phyloP scores from a whole-genome alignment of 2,113 vertebrate genomes.

The Solea senegalensis region DNA sequence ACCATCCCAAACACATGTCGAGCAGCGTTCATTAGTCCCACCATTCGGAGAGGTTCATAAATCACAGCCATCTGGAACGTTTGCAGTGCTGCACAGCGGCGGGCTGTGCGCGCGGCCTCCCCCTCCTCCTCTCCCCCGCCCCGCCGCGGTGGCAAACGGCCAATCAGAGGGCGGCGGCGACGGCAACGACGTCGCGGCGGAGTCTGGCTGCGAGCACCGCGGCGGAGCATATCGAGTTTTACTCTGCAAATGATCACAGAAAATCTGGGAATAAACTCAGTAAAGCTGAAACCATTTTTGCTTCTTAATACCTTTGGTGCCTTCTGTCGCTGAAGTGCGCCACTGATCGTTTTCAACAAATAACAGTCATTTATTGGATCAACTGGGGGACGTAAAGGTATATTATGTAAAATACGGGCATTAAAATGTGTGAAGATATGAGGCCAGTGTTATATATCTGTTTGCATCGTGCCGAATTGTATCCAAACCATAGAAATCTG shows the following conservation, averaged over 20 bases:
- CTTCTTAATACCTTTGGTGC: too few relatives aligned
- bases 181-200: slow-evolving; percentile 12
- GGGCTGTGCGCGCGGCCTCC: background rate
- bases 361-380: too few relatives aligned
- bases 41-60: slow-evolving; percentile 57
- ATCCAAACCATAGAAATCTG: too few relatives aligned
- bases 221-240: slow-evolving; percentile 10
- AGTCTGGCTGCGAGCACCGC: slow-evolving; percentile 13
- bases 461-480: too few relatives aligned
- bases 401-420: too few relatives aligned
- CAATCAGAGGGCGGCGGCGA: slow-evolving; percentile 42
- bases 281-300: too few relatives aligned
- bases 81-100: slow-evolving; percentile 24
- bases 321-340: too few relatives aligned
- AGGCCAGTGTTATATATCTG: too few relatives aligned
- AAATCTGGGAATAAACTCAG: too few relatives aligned
- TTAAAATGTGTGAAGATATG: too few relatives aligned
- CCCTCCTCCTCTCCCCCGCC: background rate
- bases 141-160: slow-evolving; percentile 36
- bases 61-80: slow-evolving; percentile 68
- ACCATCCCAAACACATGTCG: slow-evolving; percentile 64
- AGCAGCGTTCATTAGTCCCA: slow-evolving; percentile 58
- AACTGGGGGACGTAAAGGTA: too few relatives aligned
- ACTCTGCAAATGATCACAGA: background rate
- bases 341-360: too few relatives aligned